Evolutionary conservation across 2,113 vertebrate species (phyloP).

Genomic region (Erinaceus europaeus): DNA sequence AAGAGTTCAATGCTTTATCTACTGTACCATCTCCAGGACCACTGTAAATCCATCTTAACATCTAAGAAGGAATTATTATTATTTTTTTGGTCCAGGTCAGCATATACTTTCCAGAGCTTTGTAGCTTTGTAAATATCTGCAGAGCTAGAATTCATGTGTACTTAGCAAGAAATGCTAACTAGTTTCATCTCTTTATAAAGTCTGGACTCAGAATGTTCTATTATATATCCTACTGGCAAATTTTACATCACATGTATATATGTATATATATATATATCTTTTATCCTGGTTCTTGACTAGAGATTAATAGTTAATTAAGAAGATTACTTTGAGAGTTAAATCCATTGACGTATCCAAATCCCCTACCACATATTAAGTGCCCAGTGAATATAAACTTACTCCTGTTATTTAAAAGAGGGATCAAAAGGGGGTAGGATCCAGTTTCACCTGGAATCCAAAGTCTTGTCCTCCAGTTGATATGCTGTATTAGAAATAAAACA

Average conservation of each 20-base stretch:
- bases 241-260: no score
- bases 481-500: not conserved
- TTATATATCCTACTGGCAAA: not conserved
- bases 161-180: not conserved
- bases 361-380: not conserved
- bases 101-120: not conserved
- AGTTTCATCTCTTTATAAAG: not conserved
- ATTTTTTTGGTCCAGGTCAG: not conserved
- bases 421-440: constrained; percentile 15
- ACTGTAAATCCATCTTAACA: not conserved
- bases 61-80: not conserved
- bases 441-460: not conserved
- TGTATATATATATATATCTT: not conserved
- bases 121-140: not conserved
- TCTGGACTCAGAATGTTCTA: not conserved
- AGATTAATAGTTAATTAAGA: not conserved
- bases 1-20: no score
- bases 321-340: not conserved
- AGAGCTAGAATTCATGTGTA: not conserved
- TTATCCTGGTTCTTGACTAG: not conserved
- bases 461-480: not conserved
- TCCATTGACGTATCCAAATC: not conserved
- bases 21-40: no score
- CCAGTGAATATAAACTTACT: not conserved
- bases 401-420: not conserved